These are phyloP conservation scores for Cydia pomonella DNA, from an alignment of 1,140 invertebrate species.

Conservation along the genomic window DNA sequence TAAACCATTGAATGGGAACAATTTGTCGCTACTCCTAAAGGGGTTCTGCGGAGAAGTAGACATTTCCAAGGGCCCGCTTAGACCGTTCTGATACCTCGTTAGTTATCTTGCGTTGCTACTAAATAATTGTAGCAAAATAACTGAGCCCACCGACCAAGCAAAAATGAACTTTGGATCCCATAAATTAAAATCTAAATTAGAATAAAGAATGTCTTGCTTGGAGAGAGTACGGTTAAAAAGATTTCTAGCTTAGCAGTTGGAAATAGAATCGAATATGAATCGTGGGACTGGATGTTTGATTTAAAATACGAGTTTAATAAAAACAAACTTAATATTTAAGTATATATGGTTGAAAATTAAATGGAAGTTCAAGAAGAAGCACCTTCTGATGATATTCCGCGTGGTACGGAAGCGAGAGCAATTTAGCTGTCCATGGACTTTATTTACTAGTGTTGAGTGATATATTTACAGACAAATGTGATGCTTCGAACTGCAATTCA, in stretches of 20 bases:
- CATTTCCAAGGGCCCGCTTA: slow-evolving; percentile 67
- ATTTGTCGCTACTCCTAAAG: slow-evolving; percentile 72
- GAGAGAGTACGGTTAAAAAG: slow-evolving; percentile 42
- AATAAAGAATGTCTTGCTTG: slow-evolving; percentile 19
- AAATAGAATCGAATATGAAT: slow-evolving; percentile 63
- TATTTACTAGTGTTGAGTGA: slow-evolving; percentile 64
- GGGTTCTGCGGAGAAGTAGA: slow-evolving; percentile 60
- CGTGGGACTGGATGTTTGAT: slow-evolving; percentile 39
- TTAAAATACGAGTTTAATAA: slow-evolving; percentile 5
- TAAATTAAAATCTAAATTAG: slow-evolving; percentile 44
- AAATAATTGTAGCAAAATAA: slow-evolving; percentile 73
- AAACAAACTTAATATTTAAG: slow-evolving; percentile 43
- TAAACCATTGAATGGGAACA: slow-evolving; percentile 72
- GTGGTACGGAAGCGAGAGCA: slow-evolving; percentile 63
- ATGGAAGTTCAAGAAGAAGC: slow-evolving; percentile 33
- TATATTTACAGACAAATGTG: slow-evolving; percentile 67
- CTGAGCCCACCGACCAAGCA: slow-evolving; percentile 31
- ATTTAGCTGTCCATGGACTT: slow-evolving; percentile 68
- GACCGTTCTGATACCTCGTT: slow-evolving; percentile 72
- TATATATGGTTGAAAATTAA: slow-evolving; percentile 46
- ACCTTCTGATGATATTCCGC: slow-evolving; percentile 54
- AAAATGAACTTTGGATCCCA: slow-evolving; percentile 42
- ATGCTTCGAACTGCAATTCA: slow-evolving; percentile 53
- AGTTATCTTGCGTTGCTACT: slow-evolving; percentile 69
- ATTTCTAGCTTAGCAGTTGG: slow-evolving; percentile 57